phyloP scores from a whole-genome alignment of 92 coral and sea anemone genomes.

The Nematostella vectensis region DNA sequence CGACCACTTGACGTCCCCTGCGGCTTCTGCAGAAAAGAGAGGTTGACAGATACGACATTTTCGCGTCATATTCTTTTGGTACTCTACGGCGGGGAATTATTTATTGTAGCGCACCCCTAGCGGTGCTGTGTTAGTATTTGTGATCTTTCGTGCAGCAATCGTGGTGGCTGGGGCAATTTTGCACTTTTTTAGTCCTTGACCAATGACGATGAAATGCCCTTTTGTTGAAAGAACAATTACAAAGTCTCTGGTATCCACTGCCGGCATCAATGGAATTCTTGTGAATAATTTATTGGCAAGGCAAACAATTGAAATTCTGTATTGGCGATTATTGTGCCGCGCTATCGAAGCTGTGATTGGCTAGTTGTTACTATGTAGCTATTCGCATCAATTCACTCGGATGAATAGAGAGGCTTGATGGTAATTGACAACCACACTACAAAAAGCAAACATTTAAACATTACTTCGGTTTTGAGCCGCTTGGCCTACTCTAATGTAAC shows the following conservation, averaged over 20 bases:
- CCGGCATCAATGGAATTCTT: not conserved
- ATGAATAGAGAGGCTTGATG: not conserved
- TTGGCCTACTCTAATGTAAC: conserved; percentile 6
- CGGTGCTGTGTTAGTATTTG: too few species aligned
- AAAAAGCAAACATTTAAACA: not conserved
- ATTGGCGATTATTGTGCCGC: not conserved
- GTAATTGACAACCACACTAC: not conserved
- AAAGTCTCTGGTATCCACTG: conserved; percentile 2
- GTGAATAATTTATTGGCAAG: not conserved
- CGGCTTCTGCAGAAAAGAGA: too few species aligned
- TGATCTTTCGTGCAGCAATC: too few species aligned
- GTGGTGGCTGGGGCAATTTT: too few species aligned
- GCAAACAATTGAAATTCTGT: not conserved
- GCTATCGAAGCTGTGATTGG: not conserved
- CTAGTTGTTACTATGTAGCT: conserved; percentile 2
- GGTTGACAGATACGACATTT: too few species aligned
- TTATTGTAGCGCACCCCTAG: too few species aligned
- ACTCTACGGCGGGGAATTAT: too few species aligned
- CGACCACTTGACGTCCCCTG: too few species aligned
- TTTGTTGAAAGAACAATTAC: not conserved
- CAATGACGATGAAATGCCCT: not conserved
- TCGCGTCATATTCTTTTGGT: too few species aligned
- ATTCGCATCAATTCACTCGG: not conserved
- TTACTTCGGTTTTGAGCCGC: not conserved
- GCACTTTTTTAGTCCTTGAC: too few species aligned